Conservation (phyloP, 2,797 vertebrate genomes). For the Acrossocheilus wenchowensis region DNA sequence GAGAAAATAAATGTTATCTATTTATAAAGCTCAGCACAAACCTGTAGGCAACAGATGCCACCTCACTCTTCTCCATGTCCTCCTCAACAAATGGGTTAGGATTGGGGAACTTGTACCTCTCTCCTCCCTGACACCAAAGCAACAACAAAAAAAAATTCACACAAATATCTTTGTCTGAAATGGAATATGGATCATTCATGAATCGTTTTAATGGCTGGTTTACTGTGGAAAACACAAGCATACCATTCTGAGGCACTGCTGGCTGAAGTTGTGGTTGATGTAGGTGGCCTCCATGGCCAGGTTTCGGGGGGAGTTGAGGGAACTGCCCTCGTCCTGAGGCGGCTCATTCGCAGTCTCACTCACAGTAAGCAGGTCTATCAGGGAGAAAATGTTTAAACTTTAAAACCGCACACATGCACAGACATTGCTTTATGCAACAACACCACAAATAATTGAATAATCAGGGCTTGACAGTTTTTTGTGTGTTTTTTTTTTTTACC, state of each 20-base stretch:
- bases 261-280: conserved; percentile 99
- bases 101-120: conserved; percentile 92
- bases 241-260: conserved; percentile 96
- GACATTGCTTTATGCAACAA: not conserved
- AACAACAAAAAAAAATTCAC: not conserved
- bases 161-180: not conserved
- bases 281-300: conserved; percentile 99
- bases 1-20: too few relatives aligned
- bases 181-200: not conserved
- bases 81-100: conserved; percentile 97
- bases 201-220: not conserved
- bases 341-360: conserved; percentile 98
- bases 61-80: conserved; percentile 95
- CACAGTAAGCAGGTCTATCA: conserved; percentile 91
- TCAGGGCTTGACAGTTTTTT: not conserved
- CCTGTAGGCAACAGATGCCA: conserved; percentile 97
- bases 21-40: conserved; percentile 60
- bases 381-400: conserved; percentile 2
- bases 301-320: conserved; percentile 96
- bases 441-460: not conserved
- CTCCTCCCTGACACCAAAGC: conserved; percentile 82
- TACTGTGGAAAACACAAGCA: conserved; percentile 16
- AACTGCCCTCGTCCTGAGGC: conserved; percentile 96
- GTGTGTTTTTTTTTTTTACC: too few relatives aligned
- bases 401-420: not conserved